These are phyloP conservation scores for Crepidodera aurea DNA, from an alignment of 2,888 invertebrate genomes.

Conservation along the genomic window DNA sequence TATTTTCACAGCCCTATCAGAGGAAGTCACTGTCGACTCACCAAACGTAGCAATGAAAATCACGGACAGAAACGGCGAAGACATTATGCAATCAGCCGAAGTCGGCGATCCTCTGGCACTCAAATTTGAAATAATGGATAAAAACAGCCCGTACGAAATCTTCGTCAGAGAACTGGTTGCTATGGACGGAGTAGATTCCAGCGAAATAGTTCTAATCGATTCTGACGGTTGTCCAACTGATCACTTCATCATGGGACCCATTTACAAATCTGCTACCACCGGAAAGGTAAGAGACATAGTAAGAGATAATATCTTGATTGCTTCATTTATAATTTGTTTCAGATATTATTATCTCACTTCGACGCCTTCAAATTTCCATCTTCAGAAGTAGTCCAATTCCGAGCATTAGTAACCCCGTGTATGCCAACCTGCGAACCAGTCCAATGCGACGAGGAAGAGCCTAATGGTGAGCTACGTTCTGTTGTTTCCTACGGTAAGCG, in stretches of 20 bases:
- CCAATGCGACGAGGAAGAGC: constrained; percentile 85
- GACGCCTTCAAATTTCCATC: constrained; percentile 97
- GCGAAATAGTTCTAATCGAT: constrained; percentile 91
- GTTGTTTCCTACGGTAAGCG: constrained; percentile 84
- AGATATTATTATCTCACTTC: constrained; percentile 88
- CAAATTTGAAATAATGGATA: constrained; percentile 91
- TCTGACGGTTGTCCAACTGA: constrained; percentile 92
- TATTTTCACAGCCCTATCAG: constrained; percentile 70
- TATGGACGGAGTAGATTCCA: constrained; percentile 92
- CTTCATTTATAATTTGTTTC: no score
- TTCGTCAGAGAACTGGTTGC: constrained; percentile 94
- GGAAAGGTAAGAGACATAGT: constrained; percentile 72
- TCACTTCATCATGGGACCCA: constrained; percentile 92
- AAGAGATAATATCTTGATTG: not conserved
- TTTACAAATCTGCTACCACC: constrained; percentile 81
- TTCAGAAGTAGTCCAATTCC: constrained; percentile 93
- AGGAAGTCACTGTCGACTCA: constrained; percentile 92
- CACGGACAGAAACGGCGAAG: constrained; percentile 83
- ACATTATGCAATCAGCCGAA: constrained; percentile 86
- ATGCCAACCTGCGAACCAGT: constrained; percentile 94
- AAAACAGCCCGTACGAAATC: constrained; percentile 93
- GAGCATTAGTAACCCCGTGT: constrained; percentile 93
- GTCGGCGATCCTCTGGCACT: constrained; percentile 92
- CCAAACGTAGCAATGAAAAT: constrained; percentile 95
- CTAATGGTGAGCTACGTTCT: constrained; percentile 83